phyloP scores from a whole-genome alignment of 1,140 invertebrate genomes.

The Orchesella cincta region DNA sequence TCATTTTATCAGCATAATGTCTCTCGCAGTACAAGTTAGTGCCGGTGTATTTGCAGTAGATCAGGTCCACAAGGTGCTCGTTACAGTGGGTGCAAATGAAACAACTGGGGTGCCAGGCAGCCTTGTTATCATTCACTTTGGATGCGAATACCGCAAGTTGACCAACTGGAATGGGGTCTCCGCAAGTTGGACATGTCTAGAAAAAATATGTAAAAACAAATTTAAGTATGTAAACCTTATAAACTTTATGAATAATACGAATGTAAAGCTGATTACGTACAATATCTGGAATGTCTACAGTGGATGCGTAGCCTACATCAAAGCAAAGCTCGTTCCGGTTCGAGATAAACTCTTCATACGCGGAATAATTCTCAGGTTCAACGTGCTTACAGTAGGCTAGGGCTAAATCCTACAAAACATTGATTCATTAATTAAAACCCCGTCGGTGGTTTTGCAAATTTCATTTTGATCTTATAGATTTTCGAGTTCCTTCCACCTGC shows the following conservation, averaged over 20 bases:
- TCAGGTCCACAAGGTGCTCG: constrained; percentile 83
- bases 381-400: constrained; percentile 85
- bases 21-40: constrained; percentile 80
- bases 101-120: constrained; percentile 82
- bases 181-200: constrained; percentile 68
- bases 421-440: constrained; percentile 3
- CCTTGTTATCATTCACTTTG: constrained; percentile 67
- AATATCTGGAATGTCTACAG: constrained; percentile 57
- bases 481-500: constrained; percentile 63
- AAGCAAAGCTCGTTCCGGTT: constrained; percentile 91
- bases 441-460: not conserved
- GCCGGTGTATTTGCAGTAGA: constrained; percentile 79
- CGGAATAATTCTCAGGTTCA: constrained; percentile 69
- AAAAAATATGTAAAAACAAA: constrained; percentile 24
- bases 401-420: constrained; percentile 74
- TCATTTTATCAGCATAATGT: constrained; percentile 89
- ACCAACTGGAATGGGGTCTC: constrained; percentile 60
- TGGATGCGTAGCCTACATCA: constrained; percentile 81
- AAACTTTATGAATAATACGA: too few species aligned
- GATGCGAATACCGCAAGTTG: constrained; percentile 71
- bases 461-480: not conserved
- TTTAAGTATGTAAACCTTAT: not conserved
- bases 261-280: constrained; percentile 58
- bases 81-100: constrained; percentile 82
- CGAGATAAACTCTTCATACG: constrained; percentile 85